Base-by-base conservation (phyloP, 2,888 invertebrate species). In the Agrypnus murinus region DNA sequence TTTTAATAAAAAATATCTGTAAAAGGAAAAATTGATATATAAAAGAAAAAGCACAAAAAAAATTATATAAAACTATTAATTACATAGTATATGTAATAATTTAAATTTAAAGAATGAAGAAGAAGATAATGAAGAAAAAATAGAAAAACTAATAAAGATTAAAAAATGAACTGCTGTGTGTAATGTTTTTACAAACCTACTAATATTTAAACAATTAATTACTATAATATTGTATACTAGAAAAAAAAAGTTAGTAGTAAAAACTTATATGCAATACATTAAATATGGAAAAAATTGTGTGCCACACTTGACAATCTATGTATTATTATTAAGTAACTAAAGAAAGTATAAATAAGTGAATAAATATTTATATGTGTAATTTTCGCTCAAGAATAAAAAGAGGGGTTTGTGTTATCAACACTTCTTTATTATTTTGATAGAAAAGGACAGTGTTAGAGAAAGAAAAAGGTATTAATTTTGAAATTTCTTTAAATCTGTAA, bases 241-340 rank as follows among this genome's bases (percentile, higher is more conserved):
- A 60, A 8, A 50, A 19, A 50, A 10, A 50, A 38, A 62, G 14
- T 50, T 67, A 45, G 67, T 69, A 71, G 64, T 36, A 50, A 55
- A n/a, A 25, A 25, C 25, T 25, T 25, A 25, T 55, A 69, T 72
- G 65, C 69, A 72, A 69, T 69, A 65, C 65, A 59, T 63, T 25
- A 25, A 25, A 25, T 25, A 25, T 25, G 25, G 25, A 25, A 25
- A 64, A 38, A 46, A 71, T 71, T 74, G 63, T 74, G 64, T 74
- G 72, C 74, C 69, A 76, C 65, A 75, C 72, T 75, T 75, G 76
- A 76, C 76, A 75, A 75, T 76, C 76, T 74, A 70, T 75, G 71
- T 76, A 74, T 72, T 55, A 75, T 65, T 58, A 63, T 55, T 57
- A 67, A 63, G 57, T 62, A 53, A 38, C 10, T 43, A 71, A 25